phyloP scores from a whole-genome alignment of 35 echinoderm and acorn worm species.

The Lytechinus variegatus region DNA sequence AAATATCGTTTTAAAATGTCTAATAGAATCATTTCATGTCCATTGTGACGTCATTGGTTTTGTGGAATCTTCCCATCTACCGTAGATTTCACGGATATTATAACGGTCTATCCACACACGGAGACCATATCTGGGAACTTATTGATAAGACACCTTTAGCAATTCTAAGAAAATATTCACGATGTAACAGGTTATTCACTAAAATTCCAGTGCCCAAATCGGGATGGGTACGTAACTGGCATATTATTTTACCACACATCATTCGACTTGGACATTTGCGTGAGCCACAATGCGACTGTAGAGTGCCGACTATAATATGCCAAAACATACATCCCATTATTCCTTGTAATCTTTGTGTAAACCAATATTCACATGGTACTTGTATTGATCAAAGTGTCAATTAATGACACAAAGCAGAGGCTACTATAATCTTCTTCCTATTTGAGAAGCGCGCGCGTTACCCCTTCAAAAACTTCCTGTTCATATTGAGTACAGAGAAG shows the following conservation, averaged over 20 bases:
- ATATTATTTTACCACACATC: no score
- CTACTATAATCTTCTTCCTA: slow-evolving; percentile 1
- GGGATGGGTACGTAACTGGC: no score
- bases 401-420: background rate
- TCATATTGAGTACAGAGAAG: background rate
- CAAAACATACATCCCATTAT: background rate
- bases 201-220: background rate
- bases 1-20: no score
- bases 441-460: background rate
- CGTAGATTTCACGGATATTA: background rate
- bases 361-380: background rate
- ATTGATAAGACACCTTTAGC: background rate
- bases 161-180: background rate
- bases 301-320: background rate
- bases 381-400: background rate
- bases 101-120: background rate
- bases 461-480: background rate
- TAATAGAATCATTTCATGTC: background rate
- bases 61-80: slow-evolving; percentile 2
- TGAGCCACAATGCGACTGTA: background rate
- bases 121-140: background rate
- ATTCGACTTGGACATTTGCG: no score
- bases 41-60: background rate
- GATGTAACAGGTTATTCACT: background rate
- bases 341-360: slow-evolving; percentile 3